Base-by-base conservation (phyloP, 2,888 invertebrate genomes). In the Watsonalla cultraria region DNA sequence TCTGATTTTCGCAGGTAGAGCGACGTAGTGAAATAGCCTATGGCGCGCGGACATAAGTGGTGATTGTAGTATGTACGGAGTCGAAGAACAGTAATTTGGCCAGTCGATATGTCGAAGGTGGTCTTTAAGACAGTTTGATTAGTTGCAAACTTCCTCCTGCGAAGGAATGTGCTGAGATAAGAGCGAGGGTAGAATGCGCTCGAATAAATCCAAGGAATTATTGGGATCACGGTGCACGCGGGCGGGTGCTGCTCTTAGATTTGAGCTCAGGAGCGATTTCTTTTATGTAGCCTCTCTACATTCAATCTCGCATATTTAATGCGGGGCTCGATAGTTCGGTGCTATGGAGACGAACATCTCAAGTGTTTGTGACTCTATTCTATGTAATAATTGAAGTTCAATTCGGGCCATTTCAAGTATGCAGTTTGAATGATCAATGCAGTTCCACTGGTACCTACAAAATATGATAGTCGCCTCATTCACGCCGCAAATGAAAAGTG, bases 111-210 rank as follows among this genome's bases (percentile, higher is more conserved):
- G 80, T 80, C 70, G 74, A 70, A 76, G 78, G 76, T 77, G 78
- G 79, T 72, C 79, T 76, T 78, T 79, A 81, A 85, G 84, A 80
- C 81, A 82, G 74, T 86, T 86, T 84, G 85, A 86, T 85, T 82
- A 84, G 80, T 85, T 84, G 72, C 70, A 69, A 81, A 83, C 68
- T 82, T 78, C 59, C 56, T 62, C 70, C 61, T 59, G 55, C 54
- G 52, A 13, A 50, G 68, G 75, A 67, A 66, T 67, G 62, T 51
- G 58, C 47, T 54, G 59, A 56, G 55, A 33, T 51, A 51, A 58
- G 56, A 54, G 54, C 52, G 54, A 50, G 53, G 34, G 49, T 35
- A 46, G 47, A 52, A 54, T 53, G 49, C 54, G 62, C 54, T 47
- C 56, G 63, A 63, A 60, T 66, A 62, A 69, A 64, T 66, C 66